Conservation (phyloP, 2,888 invertebrate species). For the Adelphocoris suturalis region DNA sequence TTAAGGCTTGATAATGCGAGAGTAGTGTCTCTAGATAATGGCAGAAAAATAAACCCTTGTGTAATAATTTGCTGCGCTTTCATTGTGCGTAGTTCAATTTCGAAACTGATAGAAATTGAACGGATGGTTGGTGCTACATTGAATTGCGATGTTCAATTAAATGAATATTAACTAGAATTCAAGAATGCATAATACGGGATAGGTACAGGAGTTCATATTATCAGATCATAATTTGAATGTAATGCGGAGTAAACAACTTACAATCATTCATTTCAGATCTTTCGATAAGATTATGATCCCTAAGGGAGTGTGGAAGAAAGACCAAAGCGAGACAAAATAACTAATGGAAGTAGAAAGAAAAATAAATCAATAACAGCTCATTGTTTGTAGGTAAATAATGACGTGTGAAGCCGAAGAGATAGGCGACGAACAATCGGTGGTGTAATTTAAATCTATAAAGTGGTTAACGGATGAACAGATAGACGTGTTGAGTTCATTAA, state of each 20-base stretch:
- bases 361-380: conserved; percentile 38
- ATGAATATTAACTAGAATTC: too few species aligned
- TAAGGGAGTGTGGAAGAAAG: background rate
- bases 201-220: background rate
- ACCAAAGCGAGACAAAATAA: conserved; percentile 34
- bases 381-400: conserved; percentile 40
- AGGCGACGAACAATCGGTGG: conserved; percentile 46
- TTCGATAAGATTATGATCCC: background rate
- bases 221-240: background rate
- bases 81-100: too few species aligned
- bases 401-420: conserved; percentile 1
- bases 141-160: too few species aligned
- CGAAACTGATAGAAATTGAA: too few species aligned
- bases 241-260: background rate
- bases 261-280: conserved; percentile 20
- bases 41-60: too few species aligned
- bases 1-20: too few species aligned
- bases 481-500: conserved; percentile 28
- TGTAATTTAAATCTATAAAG: conserved; percentile 52
- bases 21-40: too few species aligned
- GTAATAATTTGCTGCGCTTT: too few species aligned
- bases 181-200: too few species aligned
- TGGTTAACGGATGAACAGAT: conserved; percentile 48
- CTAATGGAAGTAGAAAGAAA: conserved; percentile 35
- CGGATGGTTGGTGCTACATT: too few species aligned